Conservation (phyloP, 2,888 invertebrate genomes). For the Melanargia galathea region DNA sequence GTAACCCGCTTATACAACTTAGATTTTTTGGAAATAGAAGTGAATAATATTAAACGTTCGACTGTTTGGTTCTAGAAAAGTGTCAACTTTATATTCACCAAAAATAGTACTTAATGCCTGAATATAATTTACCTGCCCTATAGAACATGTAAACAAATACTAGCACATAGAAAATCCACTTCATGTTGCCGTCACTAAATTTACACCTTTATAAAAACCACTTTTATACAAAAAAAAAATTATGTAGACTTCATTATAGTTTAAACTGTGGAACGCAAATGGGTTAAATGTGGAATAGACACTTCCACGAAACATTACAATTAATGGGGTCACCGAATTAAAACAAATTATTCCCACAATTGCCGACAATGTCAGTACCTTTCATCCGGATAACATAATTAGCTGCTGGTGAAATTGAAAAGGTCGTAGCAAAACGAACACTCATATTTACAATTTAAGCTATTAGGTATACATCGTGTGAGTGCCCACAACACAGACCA, state of each 20-base stretch:
- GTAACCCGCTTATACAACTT: too few relatives aligned
- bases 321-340: slow-evolving; percentile 50
- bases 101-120: too few relatives aligned
- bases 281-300: slow-evolving; percentile 37
- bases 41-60: too few relatives aligned
- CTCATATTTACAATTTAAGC: not conserved
- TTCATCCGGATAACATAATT: slow-evolving; percentile 38
- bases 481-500: too few relatives aligned
- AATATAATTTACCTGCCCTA: slow-evolving; percentile 55
- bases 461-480: too few relatives aligned
- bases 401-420: slow-evolving; percentile 37
- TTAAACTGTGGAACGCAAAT: slow-evolving; percentile 43
- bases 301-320: slow-evolving; percentile 43
- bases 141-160: slow-evolving; percentile 63
- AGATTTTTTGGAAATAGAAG: too few relatives aligned
- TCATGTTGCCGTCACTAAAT: slow-evolving; percentile 49
- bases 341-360: slow-evolving; percentile 41
- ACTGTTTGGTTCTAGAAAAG: too few relatives aligned
- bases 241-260: slow-evolving; percentile 36
- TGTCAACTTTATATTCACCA: too few relatives aligned
- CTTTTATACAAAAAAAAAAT: slow-evolving; percentile 3
- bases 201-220: slow-evolving; percentile 19
- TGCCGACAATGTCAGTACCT: slow-evolving; percentile 42
- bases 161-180: slow-evolving; percentile 64
- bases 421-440: slow-evolving; percentile 31